Evolutionary conservation across 2,113 vertebrate species (phyloP).

Genomic region (Ochotona curzoniae): DNA sequence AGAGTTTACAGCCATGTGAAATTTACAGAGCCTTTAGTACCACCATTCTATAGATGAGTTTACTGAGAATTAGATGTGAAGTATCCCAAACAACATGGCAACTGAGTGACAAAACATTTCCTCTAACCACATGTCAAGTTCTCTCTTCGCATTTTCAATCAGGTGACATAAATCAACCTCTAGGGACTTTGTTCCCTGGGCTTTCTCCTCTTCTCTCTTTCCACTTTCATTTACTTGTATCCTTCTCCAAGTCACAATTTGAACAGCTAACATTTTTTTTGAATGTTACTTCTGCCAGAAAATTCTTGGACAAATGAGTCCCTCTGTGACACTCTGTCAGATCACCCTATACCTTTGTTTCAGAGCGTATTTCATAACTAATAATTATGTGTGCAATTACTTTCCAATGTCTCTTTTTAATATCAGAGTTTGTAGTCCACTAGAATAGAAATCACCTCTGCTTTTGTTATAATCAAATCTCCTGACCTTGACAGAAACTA

Average conservation of each 20-base stretch:
- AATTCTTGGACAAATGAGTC: not conserved
- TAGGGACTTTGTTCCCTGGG: not conserved
- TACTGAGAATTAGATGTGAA: not conserved
- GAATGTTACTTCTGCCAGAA: not conserved
- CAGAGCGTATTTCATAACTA: not conserved
- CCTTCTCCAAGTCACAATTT: not conserved
- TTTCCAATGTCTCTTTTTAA: slow-evolving; percentile 7
- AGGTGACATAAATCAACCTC: not conserved
- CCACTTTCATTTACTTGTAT: not conserved
- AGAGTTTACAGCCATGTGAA: not conserved
- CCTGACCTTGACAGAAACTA: not conserved
- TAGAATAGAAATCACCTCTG: not conserved
- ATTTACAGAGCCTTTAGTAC: not conserved
- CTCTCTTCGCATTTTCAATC: not conserved
- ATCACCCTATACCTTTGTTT: not conserved
- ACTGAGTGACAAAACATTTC: not conserved
- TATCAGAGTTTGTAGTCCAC: not conserved
- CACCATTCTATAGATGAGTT: not conserved
- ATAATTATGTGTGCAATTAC: not conserved
- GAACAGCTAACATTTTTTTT: slow-evolving; percentile 11
- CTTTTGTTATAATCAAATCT: not conserved
- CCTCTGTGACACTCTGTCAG: not conserved
- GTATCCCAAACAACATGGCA: not conserved
- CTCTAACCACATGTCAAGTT: not conserved
- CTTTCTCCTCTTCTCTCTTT: not conserved